phyloP scores from a whole-genome alignment of 1,140 invertebrate species.

The Dolichoris vasculosae region DNA sequence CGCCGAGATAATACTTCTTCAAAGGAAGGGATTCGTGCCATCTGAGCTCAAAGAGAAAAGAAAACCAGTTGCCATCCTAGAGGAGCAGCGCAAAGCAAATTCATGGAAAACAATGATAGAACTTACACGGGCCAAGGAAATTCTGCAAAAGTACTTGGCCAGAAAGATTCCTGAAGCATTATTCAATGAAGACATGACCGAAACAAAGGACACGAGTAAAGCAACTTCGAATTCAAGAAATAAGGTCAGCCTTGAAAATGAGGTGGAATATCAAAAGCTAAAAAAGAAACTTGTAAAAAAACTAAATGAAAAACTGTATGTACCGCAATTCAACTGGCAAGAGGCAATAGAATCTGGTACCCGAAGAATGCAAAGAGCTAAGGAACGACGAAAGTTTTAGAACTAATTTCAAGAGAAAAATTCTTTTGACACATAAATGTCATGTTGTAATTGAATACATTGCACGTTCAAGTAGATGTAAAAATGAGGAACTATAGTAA shows the following conservation, averaged over 20 bases:
- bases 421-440: background rate
- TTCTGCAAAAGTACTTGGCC: slow-evolving; percentile 40
- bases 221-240: background rate
- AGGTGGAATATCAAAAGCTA: slow-evolving; percentile 56
- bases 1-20: slow-evolving; percentile 67
- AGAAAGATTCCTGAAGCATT: slow-evolving; percentile 54
- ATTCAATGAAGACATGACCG: background rate
- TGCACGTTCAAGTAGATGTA: background rate
- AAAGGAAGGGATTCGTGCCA: slow-evolving; percentile 70
- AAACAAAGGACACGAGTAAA: background rate
- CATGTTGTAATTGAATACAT: background rate
- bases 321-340: slow-evolving; percentile 55
- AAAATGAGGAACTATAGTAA: too few relatives aligned
- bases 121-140: background rate
- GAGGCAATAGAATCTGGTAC: background rate
- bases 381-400: background rate
- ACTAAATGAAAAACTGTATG: slow-evolving; percentile 34
- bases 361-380: background rate
- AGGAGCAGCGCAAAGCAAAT: slow-evolving; percentile 54
- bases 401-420: background rate
- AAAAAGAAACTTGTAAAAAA: slow-evolving; percentile 43
- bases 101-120: background rate
- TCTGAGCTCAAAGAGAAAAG: slow-evolving; percentile 67
- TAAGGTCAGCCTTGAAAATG: slow-evolving; percentile 8
- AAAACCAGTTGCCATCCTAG: slow-evolving; percentile 65